These are phyloP conservation scores for Unio delphinus DNA, from an alignment of 2,888 invertebrate species.

Conservation along the genomic window DNA sequence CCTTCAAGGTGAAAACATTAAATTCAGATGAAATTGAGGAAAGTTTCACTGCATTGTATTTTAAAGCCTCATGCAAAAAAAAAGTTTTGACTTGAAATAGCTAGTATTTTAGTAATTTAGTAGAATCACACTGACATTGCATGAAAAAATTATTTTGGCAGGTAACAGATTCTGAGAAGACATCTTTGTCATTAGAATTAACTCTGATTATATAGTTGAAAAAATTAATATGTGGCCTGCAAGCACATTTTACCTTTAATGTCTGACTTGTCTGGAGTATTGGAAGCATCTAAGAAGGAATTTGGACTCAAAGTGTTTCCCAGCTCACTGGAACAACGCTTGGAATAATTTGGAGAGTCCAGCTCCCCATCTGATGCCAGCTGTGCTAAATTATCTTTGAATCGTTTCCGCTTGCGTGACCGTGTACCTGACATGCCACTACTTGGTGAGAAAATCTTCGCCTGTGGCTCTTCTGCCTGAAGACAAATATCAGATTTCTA, in stretches of 20 bases:
- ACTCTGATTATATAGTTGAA: no score
- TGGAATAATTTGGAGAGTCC: conserved; percentile 72
- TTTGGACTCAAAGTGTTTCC: conserved; percentile 85
- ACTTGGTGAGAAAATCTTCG: conserved; percentile 41
- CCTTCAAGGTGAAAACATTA: no score
- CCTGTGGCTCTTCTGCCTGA: conserved; percentile 18
- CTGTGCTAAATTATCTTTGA: conserved; percentile 78
- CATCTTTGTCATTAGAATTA: no score
- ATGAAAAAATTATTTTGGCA: no score
- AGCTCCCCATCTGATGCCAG: conserved; percentile 72
- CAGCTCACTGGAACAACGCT: conserved; percentile 89
- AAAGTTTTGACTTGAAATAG: no score
- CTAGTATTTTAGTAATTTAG: no score
- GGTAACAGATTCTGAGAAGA: no score
- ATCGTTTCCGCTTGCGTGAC: conserved; percentile 86
- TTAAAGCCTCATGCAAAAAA: no score
- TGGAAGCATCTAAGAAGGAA: conserved; percentile 90
- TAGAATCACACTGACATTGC: no score
- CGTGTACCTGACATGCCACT: conserved; percentile 60
- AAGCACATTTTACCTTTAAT: conserved; percentile 7
- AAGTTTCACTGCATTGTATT: no score
- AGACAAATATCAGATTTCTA: background rate
- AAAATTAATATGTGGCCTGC: no score
- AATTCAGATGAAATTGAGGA: no score
- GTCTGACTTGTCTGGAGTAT: conserved; percentile 70